Base-by-base conservation (phyloP, 2,888 invertebrate species). In the Noctua fimbriata region DNA sequence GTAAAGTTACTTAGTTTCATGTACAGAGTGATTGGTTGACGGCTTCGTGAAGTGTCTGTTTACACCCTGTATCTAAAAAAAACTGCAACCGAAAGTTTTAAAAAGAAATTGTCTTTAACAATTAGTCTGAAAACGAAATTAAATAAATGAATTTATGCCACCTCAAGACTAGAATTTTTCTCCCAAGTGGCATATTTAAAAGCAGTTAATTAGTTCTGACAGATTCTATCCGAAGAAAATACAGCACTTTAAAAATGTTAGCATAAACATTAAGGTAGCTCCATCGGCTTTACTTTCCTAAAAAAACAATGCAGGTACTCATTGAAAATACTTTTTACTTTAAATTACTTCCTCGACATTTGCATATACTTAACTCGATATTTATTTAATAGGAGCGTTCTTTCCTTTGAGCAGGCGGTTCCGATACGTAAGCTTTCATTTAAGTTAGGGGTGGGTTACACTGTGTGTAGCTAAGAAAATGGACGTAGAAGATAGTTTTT, bases 341-440 rank as follows among this genome's bases (percentile, higher is more conserved):
- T 52, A 86, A 89, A 85, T 83, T 84, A 83, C 78, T 84, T 86
- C 60, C 79, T 49, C 69, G 18, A 41, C 70, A 88, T 89, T 89
- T 85, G 88, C 87, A 88, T 85, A 44, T 84, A 87, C 87, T 86
- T 86, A 77, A 78, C 69, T 87, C 75, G 72, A 80, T 87, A 89
- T 87, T 89, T 88, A 88, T 89, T 88, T 88, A 85, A 81, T 79
- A 80, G 76, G 32, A 79, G 58, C 71, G 44, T 84, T 84, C 73
- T 82, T 87, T 85, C 69, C 52, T 81, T 55, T 44, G n/a, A 69
- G 63, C 73, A 71, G 79, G 69, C 76, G 63, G 76, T 73, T 72
- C 63, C 71, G 73, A 85, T 86, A 75, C 52, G 52, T 80, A 75
- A 76, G 73, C 67, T 69, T 82, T 85, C 69, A 77, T 85, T 83